Evolutionary conservation across 2,888 invertebrate genomes (phyloP).

Genomic region (Leptopilina syphax): DNA sequence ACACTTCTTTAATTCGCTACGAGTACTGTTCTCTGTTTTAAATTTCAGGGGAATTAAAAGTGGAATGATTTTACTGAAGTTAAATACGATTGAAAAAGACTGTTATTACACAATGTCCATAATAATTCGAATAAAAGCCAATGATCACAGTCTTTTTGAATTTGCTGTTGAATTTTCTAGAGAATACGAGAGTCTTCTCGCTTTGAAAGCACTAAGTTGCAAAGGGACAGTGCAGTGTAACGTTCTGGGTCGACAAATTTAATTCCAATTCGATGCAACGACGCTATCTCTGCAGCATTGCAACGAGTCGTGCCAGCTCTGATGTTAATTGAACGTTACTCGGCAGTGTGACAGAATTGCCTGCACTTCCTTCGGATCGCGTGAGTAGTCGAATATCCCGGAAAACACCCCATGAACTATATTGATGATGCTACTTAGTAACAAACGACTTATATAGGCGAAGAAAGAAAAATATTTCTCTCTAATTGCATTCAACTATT

Average conservation of each 20-base stretch:
- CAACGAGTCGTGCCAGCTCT: constrained; percentile 30
- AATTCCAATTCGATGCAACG: constrained; percentile 34
- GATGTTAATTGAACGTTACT: constrained; percentile 39
- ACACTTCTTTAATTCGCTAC: too few species aligned
- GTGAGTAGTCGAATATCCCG: constrained; percentile 33
- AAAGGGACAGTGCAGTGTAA: background rate
- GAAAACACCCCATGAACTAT: constrained; percentile 20
- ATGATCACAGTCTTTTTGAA: background rate
- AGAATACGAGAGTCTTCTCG: background rate
- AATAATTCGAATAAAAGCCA: constrained; percentile 5
- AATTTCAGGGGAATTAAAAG: background rate
- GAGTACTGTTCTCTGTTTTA: background rate
- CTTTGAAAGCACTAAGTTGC: constrained; percentile 14
- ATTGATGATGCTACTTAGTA: constrained; percentile 39
- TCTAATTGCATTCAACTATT: too few species aligned
- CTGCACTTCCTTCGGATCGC: constrained; percentile 35
- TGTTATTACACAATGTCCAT: constrained; percentile 39
- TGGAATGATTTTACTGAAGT: background rate
- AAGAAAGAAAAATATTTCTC: background rate
- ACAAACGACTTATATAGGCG: background rate
- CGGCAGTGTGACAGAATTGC: constrained; percentile 40
- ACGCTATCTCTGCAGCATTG: constrained; percentile 19
- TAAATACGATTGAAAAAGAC: background rate
- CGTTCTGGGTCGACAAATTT: constrained; percentile 34
- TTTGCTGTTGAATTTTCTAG: background rate